Base-by-base conservation (phyloP, 2,797 vertebrate genomes). In the Gymnoscopelus microlampas region DNA sequence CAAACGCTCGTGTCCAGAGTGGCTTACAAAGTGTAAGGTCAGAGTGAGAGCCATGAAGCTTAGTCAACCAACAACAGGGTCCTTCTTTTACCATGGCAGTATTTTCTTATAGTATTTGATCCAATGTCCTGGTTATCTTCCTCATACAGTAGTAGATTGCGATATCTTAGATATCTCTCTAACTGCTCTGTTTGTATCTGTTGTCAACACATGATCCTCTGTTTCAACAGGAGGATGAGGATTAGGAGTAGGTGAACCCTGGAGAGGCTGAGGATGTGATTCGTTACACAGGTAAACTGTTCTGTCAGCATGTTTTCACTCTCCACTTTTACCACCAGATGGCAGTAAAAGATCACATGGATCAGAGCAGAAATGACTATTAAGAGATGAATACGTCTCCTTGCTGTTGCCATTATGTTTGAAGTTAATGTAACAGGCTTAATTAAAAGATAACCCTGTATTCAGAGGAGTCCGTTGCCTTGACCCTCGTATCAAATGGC, bases 201-300 rank as follows among this genome's bases (percentile, higher is more conserved):
- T 63, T 68, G 51, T 73, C 53, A 66, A 81, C 8, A 29, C 11
- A 12, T 14, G 10, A 53, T 63, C 75, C 12, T 68, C 53, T 77
- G 44, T 85, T 66, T 47, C 53, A 70, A 79, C 84, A 94, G 88
- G 92, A 90, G 79, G 92, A 93, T 75, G 92, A 84, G 68, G 88
- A 81, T 10, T 87, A 56, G 44, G 74, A 94, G 56, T 94, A 94
- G 80, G 54, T 59, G 7, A 70, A 69, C 60, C 63, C 63, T 49
- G 70, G 29, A 0, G 62, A 77, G 5, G 32, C 63, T 51, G 73
- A 56, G 58, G 78, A 87, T 59, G 66, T 63, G 67, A 80, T 71
- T 68, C 54, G 73, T 73, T 66, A 39, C 75, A 56, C 83, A 91
- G 92, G 91, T 93, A 90, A 85, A 32, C 9, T 26, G 29, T 50